Conservation (phyloP, 2,113 vertebrate species). For the Eupsittula cactorum region DNA sequence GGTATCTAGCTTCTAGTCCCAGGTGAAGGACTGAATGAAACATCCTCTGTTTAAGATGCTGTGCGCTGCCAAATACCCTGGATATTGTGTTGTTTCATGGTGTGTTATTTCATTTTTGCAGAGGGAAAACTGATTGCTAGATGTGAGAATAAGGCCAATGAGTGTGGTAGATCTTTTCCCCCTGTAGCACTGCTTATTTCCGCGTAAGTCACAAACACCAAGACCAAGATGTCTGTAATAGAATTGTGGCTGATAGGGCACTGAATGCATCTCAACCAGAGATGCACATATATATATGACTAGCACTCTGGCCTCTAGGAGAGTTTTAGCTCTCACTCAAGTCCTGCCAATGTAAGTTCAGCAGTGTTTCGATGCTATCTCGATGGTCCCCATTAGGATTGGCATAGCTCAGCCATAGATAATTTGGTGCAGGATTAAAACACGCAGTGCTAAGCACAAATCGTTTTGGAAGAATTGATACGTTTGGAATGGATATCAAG, state of each 20-base stretch:
- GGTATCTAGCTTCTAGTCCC: not conserved
- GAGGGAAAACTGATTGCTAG: not conserved
- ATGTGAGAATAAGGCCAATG: not conserved
- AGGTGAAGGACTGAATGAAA: not conserved
- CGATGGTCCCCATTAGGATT: not conserved
- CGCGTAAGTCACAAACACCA: not conserved
- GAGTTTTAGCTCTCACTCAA: not conserved
- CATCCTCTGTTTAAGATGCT: not conserved
- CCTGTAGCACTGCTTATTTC: not conserved
- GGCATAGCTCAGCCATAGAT: not conserved
- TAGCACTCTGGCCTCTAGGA: not conserved
- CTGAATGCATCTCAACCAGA: not conserved
- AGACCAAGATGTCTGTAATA: rapidly evolving
- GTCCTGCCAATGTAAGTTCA: not conserved
- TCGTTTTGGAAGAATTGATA: not conserved
- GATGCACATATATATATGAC: no score
- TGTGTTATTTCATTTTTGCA: not conserved
- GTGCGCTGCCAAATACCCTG: not conserved
- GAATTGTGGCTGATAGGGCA: not conserved
- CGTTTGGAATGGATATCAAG: not conserved
- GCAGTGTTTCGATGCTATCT: not conserved
- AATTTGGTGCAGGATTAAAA: not conserved
- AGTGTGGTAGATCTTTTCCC: not conserved
- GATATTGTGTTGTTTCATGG: not conserved
- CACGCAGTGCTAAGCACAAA: not conserved